Percentiles rank a stretch among this genome's conserved stretches.
phyloP scores from a whole-genome alignment of 2,797 vertebrate genomes.

The Dromococcyx pavoninus region DNA sequence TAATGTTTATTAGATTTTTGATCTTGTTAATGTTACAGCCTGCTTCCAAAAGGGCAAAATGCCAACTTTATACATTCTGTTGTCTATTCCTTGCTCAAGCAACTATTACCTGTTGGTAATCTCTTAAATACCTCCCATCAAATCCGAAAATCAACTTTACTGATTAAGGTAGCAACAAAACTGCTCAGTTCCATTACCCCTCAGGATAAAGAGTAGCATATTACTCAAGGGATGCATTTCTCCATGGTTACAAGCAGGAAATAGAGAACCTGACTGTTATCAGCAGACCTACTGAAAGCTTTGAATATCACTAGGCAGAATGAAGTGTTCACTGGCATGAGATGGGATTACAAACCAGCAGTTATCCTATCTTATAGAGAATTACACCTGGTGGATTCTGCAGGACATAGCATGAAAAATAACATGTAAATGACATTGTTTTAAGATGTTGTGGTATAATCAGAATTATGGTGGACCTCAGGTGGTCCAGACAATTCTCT shows the following conservation, averaged over 20 bases:
- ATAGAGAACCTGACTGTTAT: not conserved
- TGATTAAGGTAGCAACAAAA: not conserved
- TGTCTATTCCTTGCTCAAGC: not conserved
- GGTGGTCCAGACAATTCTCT: not conserved
- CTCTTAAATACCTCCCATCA: not conserved
- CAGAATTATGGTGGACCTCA: not conserved
- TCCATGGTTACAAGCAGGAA: not conserved
- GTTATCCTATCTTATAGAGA: not conserved
- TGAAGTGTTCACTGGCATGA: not conserved
- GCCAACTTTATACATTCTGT: not conserved
- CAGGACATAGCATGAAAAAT: not conserved
- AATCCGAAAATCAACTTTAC: not conserved
- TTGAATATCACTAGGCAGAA: accelerated
- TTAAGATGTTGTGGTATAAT: not conserved
- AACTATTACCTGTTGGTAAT: not conserved
- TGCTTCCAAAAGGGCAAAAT: not conserved
- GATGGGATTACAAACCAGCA: not conserved
- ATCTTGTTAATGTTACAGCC: not conserved
- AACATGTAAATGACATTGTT: not conserved
- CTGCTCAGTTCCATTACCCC: not conserved
- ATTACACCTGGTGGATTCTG: not conserved
- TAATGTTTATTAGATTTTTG: not conserved
- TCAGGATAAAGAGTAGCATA: not conserved
- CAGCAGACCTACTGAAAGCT: not conserved
- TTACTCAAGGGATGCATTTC: not conserved